Conservation (phyloP, 2,797 vertebrate genomes). For the Spea hammondii region DNA sequence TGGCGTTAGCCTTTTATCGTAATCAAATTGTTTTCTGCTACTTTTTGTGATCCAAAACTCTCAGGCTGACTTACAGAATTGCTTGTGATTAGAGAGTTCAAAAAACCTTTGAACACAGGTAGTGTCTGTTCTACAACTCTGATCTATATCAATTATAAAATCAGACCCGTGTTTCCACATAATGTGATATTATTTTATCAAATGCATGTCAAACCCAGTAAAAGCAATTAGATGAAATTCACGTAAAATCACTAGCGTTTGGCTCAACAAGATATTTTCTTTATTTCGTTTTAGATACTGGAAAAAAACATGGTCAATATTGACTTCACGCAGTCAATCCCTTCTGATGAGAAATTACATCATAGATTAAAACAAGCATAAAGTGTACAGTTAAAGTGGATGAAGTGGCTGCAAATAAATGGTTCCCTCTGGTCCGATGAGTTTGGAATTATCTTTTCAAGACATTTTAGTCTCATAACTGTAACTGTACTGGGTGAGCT, state of each 20-base stretch:
- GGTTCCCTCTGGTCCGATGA: no score
- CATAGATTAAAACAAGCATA: no score
- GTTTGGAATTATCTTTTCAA: no score
- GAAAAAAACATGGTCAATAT: no score
- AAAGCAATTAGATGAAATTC: constrained; percentile 1
- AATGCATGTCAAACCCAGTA: not conserved
- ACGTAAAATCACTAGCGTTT: not conserved
- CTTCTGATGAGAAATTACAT: no score
- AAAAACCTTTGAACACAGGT: not conserved
- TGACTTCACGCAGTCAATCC: no score
- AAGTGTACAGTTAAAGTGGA: no score
- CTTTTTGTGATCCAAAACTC: constrained; percentile 28
- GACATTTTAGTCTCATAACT: no score
- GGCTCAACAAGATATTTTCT: no score
- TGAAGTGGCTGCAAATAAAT: no score
- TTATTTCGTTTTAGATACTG: no score
- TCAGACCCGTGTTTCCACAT: not conserved
- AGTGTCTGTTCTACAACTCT: not conserved
- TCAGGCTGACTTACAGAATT: not conserved
- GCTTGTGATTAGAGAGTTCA: constrained; percentile 22
- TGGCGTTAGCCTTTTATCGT: constrained; percentile 13
- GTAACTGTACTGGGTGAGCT: no score
- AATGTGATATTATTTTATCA: not conserved
- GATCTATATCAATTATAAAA: not conserved
- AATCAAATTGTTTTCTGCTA: constrained; percentile 12